Percentiles rank a stretch among this genome's conserved stretches.
Evolutionary conservation across 2,888 invertebrate species (phyloP).

Genomic region (Thecocarcelia acutangulata): DNA sequence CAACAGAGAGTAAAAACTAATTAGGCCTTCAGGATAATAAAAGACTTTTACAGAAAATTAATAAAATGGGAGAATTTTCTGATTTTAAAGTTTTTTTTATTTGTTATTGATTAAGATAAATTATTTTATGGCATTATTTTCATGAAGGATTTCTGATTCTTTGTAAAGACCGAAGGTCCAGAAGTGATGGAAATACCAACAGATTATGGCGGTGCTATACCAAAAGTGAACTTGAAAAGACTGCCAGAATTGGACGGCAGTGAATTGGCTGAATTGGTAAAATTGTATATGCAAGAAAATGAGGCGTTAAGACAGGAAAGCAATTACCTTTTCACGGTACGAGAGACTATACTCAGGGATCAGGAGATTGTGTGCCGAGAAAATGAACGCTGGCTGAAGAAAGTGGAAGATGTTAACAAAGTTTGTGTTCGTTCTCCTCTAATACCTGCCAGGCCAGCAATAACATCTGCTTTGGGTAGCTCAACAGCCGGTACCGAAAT

Average conservation of each 20-base stretch:
- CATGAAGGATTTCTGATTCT: too few species aligned
- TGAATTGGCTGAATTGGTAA: conserved; percentile 91
- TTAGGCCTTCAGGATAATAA: too few species aligned
- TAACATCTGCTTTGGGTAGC: conserved; percentile 83
- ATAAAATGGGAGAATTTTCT: too few species aligned
- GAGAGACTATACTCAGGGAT: conserved; percentile 91
- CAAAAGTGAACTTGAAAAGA: conserved; percentile 87
- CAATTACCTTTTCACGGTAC: conserved; percentile 89
- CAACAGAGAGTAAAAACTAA: too few species aligned
- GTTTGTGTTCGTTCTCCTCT: conserved; percentile 92
- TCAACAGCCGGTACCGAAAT: conserved; percentile 83
- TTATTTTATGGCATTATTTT: too few species aligned
- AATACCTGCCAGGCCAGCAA: conserved; percentile 88
- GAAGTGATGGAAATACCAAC: conserved; percentile 59
- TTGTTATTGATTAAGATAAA: too few species aligned
- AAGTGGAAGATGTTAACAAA: conserved; percentile 92
- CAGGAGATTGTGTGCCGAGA: conserved; percentile 95
- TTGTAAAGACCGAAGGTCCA: conserved; percentile 34
- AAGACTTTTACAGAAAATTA: too few species aligned
- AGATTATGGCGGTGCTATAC: conserved; percentile 77
- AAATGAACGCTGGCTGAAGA: conserved; percentile 93
- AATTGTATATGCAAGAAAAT: conserved; percentile 92
- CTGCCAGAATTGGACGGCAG: conserved; percentile 88
- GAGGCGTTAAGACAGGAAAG: conserved; percentile 91
- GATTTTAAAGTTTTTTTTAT: too few species aligned